phyloP scores from a whole-genome alignment of 2,797 vertebrate species.

The Hybognathus amarus region DNA sequence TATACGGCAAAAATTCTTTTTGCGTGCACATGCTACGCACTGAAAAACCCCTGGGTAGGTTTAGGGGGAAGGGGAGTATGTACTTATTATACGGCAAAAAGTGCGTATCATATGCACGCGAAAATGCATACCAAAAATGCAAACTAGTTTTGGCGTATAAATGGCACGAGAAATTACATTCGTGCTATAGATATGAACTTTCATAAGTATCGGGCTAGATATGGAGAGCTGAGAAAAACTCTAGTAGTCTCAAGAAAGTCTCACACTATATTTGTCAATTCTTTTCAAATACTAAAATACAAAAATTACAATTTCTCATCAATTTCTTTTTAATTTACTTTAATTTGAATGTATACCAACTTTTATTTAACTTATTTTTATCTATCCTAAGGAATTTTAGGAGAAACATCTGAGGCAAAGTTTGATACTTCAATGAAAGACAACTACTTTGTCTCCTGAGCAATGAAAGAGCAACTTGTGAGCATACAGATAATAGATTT shows the following conservation, averaged over 20 bases:
- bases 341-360: neutral
- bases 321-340: neutral
- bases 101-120: no score
- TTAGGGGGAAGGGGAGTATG: no score
- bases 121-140: no score
- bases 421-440: neutral
- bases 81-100: no score
- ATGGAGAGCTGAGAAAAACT: neutral
- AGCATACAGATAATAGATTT: neutral
- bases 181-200: no score
- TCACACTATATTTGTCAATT: neutral
- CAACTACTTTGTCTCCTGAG: neutral
- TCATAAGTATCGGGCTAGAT: no score
- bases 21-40: no score
- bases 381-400: conserved; percentile 5
- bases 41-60: no score
- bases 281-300: neutral
- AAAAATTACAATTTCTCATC: neutral
- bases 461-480: neutral
- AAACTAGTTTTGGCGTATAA: no score
- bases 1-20: no score
- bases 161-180: no score
- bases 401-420: neutral
- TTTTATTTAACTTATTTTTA: neutral
- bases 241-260: neutral